phyloP scores from a whole-genome alignment of 2,797 vertebrate genomes.

The Clarias laeviceps region DNA sequence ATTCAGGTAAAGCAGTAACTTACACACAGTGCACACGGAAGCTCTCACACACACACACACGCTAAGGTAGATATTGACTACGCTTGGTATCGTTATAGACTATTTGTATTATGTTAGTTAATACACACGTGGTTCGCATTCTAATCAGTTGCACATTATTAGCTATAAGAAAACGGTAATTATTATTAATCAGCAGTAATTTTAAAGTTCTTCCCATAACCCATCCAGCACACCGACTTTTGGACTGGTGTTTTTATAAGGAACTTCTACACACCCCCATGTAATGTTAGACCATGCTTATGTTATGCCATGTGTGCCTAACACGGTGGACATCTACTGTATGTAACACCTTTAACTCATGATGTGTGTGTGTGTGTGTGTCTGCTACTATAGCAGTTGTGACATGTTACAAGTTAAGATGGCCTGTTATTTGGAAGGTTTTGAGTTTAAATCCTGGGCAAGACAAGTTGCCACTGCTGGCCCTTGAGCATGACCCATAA shows the following conservation, averaged over 20 bases:
- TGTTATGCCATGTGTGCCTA: not conserved
- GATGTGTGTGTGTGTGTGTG: not conserved
- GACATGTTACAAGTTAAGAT: too few species aligned
- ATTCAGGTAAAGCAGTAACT: not conserved
- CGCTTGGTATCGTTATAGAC: not conserved
- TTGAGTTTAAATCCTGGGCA: not conserved
- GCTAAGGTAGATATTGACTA: not conserved
- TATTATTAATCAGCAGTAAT: too few species aligned
- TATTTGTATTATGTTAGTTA: not conserved
- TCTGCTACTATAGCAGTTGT: too few species aligned
- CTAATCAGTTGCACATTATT: not conserved
- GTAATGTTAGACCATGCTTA: not conserved
- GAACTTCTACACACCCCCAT: not conserved
- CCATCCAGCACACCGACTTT: not conserved
- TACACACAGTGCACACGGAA: not conserved
- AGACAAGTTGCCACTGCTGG: not conserved
- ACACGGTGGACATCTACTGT: not conserved
- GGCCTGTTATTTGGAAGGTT: not conserved
- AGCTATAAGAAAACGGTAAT: not conserved
- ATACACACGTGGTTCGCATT: not conserved
- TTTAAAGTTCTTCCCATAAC: not conserved
- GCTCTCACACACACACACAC: not conserved
- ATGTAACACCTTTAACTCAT: not conserved
- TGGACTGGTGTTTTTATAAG: not conserved
- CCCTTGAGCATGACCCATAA: not conserved